These are phyloP conservation scores for Metaphire vulgaris DNA, from an alignment of 1,140 invertebrate species.

Conservation along the genomic window DNA sequence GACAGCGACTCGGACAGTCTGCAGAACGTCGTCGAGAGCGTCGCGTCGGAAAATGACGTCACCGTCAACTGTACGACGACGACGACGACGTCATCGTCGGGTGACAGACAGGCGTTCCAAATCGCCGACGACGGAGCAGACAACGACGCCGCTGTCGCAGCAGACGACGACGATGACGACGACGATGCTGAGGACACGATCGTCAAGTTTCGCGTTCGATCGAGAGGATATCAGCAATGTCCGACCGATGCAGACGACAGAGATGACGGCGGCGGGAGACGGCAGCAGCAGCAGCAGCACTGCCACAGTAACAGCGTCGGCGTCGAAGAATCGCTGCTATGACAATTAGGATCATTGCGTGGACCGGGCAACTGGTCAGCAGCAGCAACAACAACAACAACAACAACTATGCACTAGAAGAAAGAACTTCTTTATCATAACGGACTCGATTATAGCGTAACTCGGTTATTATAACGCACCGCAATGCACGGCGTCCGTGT, in stretches of 20 bases:
- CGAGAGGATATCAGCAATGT: not conserved
- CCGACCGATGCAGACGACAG: not conserved
- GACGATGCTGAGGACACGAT: not conserved
- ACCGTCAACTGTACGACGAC: not conserved
- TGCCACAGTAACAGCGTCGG: not conserved
- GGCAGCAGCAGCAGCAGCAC: no score
- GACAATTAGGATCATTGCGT: no score
- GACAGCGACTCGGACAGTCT: not conserved
- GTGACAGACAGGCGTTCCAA: not conserved
- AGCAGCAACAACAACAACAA: no score
- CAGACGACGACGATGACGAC: not conserved
- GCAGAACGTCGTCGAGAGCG: not conserved
- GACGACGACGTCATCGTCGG: not conserved
- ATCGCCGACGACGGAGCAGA: not conserved
- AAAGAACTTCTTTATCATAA: no score
- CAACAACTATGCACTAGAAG: no score
- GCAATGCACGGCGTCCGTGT: no score
- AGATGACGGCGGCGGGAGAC: no score
- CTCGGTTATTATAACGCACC: no score
- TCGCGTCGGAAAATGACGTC: not conserved
- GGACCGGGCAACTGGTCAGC: no score
- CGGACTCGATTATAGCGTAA: no score
- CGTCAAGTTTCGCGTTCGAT: not conserved
- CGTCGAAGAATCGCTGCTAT: not conserved
- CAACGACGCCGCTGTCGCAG: not conserved